Base-by-base conservation (phyloP, 2,888 invertebrate species). In the Baccha elongata region DNA sequence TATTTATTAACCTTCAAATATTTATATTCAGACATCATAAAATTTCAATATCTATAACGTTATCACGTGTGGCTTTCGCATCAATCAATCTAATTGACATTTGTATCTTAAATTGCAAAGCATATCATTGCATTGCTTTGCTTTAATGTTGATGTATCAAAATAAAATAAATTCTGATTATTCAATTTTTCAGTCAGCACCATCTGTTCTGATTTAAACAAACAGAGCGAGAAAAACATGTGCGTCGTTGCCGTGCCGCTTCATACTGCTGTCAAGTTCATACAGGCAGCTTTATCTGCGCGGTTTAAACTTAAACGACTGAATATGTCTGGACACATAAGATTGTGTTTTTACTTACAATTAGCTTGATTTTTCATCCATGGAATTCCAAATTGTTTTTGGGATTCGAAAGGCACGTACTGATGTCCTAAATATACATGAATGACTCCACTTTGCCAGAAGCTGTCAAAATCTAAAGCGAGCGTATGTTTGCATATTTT, bases 191-290 rank as follows among this genome's bases (percentile, higher is more conserved):
- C 40, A 58, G 23, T 23, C 40, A 15, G 13, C 55, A 40, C 55
- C 55, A 55, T 55, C 37, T 55, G 55, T 55, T 58, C 6, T 40
- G 40, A 58, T 40, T 58, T 40, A 40, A 26, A 37, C 7, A 50
- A 48, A 23, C 23, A 10, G 13, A 58, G 10, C 23, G 15, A n/a
- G 13, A 58, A 1, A n/a, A 55, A 21, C 53, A 58, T 26, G 37
- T 58, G 58, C 10, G 55, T 13, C 7, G n/a, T 13, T 4, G 2
- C 11, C 3, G 10, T 35, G 11, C 11, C 35, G 35, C 10, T 35
- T 3, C 3, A 2, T 35, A 11, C 11, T 46, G 58, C 58, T 58
- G 40, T 58, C 58, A 58, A 58, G 58, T 58, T 58, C 58, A 40
- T 26, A n/a, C 15, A 23, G 15, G 23, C 26, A 58, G 26, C 23